Base-by-base conservation (phyloP, 2,888 invertebrate species). In the Drosophila subsilvestris region DNA sequence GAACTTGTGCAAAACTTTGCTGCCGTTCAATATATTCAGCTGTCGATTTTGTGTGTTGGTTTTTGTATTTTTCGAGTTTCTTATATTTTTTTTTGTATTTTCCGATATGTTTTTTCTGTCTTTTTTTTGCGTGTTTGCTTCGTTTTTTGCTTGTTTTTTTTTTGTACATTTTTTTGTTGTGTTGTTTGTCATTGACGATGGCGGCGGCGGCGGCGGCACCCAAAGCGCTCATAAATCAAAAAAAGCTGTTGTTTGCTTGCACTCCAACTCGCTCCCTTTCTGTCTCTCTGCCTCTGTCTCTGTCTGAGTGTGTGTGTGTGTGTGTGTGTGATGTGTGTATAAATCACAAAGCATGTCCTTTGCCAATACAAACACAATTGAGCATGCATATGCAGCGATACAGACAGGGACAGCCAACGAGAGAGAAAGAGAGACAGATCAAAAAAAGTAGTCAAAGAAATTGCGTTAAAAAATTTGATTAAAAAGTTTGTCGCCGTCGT, bases 271-370 rank as follows among this genome's bases (percentile, higher is more conserved):
- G 58, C 68, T 59, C 17, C 9, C 12, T 32, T 25, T 4, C 18
- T 32, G 10, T 55, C n/a, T 9, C 7, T 37, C 14, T 32, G 12
- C 42, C 4, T 43, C 17, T 20, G 2, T 42, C 14, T 18, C 20
- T 29, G 58, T 57, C 51, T 71, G 56, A n/a, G 25, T 29, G 56
- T 53, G 54, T 71, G 55, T 54, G 32, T 76, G 60, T 37, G 67
- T 61, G 66, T 73, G 73, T 77, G 75, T 77, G 70, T 75, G 83
- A 82, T 87, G 76, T 82, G 86, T 82, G 75, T 87, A 87, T 85
- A 85, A 85, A 85, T 85, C 84, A 86, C 84, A 87, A 87, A 85
- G 84, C 86, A 82, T 85, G 84, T 85, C 84, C 88, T 87, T 87
- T 87, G 88, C 86, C 84, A 81, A 86, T 84, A 81, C 75, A 85